Evolutionary conservation across 2,888 invertebrate genomes (phyloP), one percentile per base, ranked within the genome.

Genomic region (Eustalomyia histrio): DNA sequence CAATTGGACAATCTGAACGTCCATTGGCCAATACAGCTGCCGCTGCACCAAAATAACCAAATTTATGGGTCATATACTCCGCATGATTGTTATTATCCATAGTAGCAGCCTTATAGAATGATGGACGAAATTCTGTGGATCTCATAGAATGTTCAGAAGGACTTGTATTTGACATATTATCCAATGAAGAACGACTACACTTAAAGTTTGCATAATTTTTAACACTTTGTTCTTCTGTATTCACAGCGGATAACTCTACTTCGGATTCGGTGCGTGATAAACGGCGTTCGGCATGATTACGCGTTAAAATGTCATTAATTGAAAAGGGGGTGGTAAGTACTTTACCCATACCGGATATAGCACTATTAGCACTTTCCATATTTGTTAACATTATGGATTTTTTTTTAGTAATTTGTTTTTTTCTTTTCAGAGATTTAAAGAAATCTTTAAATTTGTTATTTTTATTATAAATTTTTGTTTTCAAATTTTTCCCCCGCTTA

Each of bases 221-320:
- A 16, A 65, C n/a, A 60, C 86, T 83, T 18, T 76, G 79, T 17
- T 74, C 75, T 16, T 83, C 61, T 83, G 82, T 52, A 64, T 83
- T 67, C 53, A 76, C 71, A 76, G 72, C 68, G 80, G 83, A 14
- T 82, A 82, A 17, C 83, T 89, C 85, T 80, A 86, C 24, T 68
- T 87, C 85, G 39, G 84, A 84, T 78, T 86, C 86, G 52, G 86
- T 73, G 75, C 86, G 86, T 83, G 86, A 87, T 6, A 84, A 63
- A 14, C 87, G 85, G 9, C 83, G 71, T 24, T 83, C 80, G 12
- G 14, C 79, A 68, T 76, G 76, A 82, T 78, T 78, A 67, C 90
- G 87, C n/a, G 93, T 93, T 86, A 95, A 89, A 88, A 95, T 95
- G 86, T 95, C 94, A 85, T 94, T 94, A 72, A 95, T 95, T 10